Conservation (phyloP, 2,113 vertebrate species). For the Benitochromis conjunctus region DNA sequence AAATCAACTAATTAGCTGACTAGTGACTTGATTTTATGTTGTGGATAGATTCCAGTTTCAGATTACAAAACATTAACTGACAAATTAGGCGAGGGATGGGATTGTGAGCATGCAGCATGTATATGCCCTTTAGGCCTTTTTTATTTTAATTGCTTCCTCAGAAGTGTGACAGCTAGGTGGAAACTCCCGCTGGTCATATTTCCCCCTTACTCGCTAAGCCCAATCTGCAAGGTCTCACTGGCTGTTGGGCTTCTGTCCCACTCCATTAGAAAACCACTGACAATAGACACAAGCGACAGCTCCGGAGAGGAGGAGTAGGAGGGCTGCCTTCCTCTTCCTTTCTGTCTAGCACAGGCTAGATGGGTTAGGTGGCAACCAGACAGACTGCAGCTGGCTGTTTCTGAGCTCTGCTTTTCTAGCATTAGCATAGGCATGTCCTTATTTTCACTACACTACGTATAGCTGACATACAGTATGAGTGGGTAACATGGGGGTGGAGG, state of each 20-base stretch:
- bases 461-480: conserved; percentile 37
- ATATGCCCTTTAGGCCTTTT: neutral
- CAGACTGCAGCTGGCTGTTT: conserved; percentile 21
- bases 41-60: neutral
- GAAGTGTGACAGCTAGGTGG: conserved; percentile 7
- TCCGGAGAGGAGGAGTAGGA: conserved; percentile 1
- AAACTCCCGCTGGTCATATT: conserved; percentile 25
- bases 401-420: neutral
- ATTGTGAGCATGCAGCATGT: neutral
- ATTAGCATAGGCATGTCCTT: conserved; percentile 1
- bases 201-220: neutral
- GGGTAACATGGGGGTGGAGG: conserved; percentile 20
- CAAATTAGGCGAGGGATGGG: neutral
- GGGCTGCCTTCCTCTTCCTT: neutral
- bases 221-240: neutral
- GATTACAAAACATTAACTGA: neutral
- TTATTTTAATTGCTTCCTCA: conserved; percentile 40
- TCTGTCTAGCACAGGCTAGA: neutral
- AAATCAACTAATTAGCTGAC: neutral
- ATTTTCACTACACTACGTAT: conserved; percentile 26
- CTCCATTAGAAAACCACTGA: conserved; percentile 23
- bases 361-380: conserved; percentile 13
- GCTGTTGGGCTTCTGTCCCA: conserved; percentile 19
- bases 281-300: conserved; percentile 10
- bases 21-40: neutral